Percentiles rank a stretch among this genome's conserved stretches.
phyloP scores from a whole-genome alignment of 2,888 invertebrate genomes.

The Allolobophora icterica region DNA sequence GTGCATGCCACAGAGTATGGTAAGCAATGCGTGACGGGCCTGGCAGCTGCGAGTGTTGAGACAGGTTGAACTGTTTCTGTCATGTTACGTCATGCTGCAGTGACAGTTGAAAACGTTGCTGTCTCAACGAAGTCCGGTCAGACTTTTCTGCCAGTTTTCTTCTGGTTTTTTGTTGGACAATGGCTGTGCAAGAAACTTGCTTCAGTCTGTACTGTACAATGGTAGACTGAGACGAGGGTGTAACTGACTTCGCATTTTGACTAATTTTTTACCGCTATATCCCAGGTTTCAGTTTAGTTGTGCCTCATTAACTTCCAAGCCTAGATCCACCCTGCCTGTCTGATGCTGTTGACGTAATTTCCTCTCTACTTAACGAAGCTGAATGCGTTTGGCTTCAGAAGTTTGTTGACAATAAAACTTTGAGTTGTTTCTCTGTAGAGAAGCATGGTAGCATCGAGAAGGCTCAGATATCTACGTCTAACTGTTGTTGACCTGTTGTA shows the following conservation, averaged over 20 bases:
- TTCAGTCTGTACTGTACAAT: neutral
- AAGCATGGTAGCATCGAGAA: too few relatives aligned
- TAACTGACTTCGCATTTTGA: neutral
- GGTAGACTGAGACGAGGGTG: neutral
- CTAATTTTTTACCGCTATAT: neutral
- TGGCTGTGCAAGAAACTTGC: neutral
- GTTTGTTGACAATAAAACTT: too few relatives aligned
- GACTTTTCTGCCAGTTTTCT: neutral
- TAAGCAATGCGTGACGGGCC: neutral
- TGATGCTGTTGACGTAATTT: too few relatives aligned
- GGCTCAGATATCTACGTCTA: neutral
- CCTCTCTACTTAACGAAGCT: too few relatives aligned
- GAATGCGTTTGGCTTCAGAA: too few relatives aligned
- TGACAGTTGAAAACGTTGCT: neutral
- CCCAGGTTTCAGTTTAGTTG: neutral
- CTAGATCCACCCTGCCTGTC: neutral
- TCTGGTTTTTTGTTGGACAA: neutral
- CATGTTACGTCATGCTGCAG: neutral
- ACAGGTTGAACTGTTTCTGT: conserved; percentile 9
- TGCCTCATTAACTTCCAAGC: neutral
- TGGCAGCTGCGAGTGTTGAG: neutral
- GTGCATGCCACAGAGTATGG: neutral
- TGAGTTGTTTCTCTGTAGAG: too few relatives aligned
- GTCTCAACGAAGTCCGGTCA: neutral
- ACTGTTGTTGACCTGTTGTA: neutral